phyloP scores from a whole-genome alignment of 2,888 invertebrate species.

The Hecatera dysodea region DNA sequence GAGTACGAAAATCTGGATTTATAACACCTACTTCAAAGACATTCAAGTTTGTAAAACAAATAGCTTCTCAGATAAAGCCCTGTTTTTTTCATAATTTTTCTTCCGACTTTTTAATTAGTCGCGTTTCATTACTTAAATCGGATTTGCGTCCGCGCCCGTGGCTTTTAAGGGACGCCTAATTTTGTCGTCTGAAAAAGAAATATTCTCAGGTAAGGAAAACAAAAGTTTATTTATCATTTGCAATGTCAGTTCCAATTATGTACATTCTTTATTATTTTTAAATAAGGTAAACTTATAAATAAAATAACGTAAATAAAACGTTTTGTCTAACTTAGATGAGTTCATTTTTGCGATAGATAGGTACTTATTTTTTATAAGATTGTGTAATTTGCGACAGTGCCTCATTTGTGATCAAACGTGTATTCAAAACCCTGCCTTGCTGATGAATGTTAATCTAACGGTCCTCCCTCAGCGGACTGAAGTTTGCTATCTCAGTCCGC shows the following conservation, averaged over 20 bases:
- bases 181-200: constrained; percentile 68
- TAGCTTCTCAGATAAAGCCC: constrained; percentile 72
- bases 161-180: constrained; percentile 81
- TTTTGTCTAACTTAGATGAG: neutral
- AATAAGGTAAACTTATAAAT: neutral
- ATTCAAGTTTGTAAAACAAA: constrained; percentile 70
- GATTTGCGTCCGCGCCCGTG: constrained; percentile 84
- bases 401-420: neutral
- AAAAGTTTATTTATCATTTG: constrained; percentile 65
- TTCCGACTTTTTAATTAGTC: constrained; percentile 84
- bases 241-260: constrained; percentile 67
- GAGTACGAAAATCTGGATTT: constrained; percentile 51
- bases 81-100: constrained; percentile 79
- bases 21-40: constrained; percentile 59
- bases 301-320: neutral
- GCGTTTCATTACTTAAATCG: constrained; percentile 86
- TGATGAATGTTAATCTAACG: neutral
- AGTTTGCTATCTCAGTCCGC: neutral
- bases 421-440: too few species aligned
- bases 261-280: constrained; percentile 5
- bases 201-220: constrained; percentile 69
- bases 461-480: neutral
- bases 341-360: neutral
- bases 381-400: neutral
- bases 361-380: too few species aligned